Conservation (phyloP, 2,797 vertebrate genomes). For the Melanotaenia nigrans region DNA sequence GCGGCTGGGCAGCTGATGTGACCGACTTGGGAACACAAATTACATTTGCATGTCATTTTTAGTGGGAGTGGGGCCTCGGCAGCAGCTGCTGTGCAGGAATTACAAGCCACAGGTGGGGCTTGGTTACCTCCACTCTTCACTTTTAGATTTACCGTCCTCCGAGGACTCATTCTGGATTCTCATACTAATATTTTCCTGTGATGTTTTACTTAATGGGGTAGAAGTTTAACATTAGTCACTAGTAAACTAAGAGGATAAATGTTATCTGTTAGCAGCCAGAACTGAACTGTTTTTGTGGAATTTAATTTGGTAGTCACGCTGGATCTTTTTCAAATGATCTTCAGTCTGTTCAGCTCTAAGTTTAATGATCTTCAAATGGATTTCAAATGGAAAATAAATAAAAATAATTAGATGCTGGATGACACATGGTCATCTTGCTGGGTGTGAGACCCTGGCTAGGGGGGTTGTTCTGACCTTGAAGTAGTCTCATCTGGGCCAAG, state of each 20-base stretch:
- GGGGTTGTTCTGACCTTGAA: too few relatives aligned
- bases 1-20: conserved; percentile 47
- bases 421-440: too few relatives aligned
- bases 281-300: too few relatives aligned
- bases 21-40: conserved; percentile 50
- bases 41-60: conserved; percentile 71
- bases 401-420: too few relatives aligned
- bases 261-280: not conserved
- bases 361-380: too few relatives aligned
- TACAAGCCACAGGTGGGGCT: conserved; percentile 25
- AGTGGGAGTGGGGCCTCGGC: conserved; percentile 24
- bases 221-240: not conserved
- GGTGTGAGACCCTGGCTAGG: too few relatives aligned
- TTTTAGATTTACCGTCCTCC: conserved; percentile 14
- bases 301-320: too few relatives aligned
- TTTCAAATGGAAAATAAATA: too few relatives aligned
- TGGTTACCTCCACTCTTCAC: conserved; percentile 45
- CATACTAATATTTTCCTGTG: not conserved
- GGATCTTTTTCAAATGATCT: too few relatives aligned
- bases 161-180: not conserved
- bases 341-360: too few relatives aligned
- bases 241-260: not conserved
- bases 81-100: conserved; percentile 36
- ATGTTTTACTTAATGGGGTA: not conserved
- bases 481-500: too few relatives aligned